phyloP scores from a whole-genome alignment of 2,797 vertebrate species.

The Tenualosa thibaudeaui region DNA sequence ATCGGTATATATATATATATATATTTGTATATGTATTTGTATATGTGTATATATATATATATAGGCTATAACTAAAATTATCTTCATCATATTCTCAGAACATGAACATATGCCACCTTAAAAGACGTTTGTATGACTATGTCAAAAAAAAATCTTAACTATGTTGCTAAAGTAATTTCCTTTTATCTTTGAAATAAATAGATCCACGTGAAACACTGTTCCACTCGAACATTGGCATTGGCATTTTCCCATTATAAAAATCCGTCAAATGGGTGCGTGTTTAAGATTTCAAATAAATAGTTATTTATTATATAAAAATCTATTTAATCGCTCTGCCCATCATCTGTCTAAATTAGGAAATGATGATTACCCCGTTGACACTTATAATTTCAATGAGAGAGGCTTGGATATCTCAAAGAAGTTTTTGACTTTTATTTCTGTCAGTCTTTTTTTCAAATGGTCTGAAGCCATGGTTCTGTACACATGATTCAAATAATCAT shows the following conservation, averaged over 20 bases:
- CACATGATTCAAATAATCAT: conserved; percentile 22
- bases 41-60: too few relatives aligned
- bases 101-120: not conserved
- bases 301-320: too few relatives aligned
- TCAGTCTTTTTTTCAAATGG: conserved; percentile 27
- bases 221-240: not conserved
- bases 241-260: too few relatives aligned
- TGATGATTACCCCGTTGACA: not conserved
- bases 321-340: not conserved
- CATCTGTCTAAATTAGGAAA: not conserved
- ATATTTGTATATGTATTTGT: too few relatives aligned
- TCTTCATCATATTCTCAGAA: not conserved
- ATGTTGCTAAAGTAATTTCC: too few relatives aligned
- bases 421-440: conserved; percentile 25
- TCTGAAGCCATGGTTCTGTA: conserved; percentile 11
- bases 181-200: too few relatives aligned
- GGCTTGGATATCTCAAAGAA: not conserved
- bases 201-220: not conserved
- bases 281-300: too few relatives aligned
- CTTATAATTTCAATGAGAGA: not conserved
- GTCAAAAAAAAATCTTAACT: too few relatives aligned
- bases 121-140: too few relatives aligned
- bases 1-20: not conserved
- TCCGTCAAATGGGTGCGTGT: too few relatives aligned
- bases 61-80: not conserved